Evolutionary conservation across 2,113 vertebrate species (phyloP).

Genomic region (Odocoileus virginianus): DNA sequence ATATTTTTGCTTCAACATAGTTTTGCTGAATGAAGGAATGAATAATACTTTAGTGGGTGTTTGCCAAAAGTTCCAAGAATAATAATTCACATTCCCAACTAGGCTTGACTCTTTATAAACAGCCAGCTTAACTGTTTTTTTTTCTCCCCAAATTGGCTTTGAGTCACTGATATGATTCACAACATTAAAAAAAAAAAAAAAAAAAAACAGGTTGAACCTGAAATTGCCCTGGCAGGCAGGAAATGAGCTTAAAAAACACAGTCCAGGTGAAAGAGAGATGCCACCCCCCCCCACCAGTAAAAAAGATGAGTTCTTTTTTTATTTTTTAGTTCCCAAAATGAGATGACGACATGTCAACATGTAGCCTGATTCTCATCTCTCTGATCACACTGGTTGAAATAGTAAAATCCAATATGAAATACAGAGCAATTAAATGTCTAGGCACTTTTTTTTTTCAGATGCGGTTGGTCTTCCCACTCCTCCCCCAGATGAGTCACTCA

Average conservation of each 20-base stretch:
- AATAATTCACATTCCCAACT: background rate
- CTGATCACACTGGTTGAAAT: background rate
- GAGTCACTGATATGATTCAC: conserved; percentile 67
- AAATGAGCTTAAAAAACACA: conserved; percentile 29
- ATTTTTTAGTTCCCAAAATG: background rate
- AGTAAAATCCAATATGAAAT: background rate
- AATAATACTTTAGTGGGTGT: background rate
- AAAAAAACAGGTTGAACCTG: conserved; percentile 58
- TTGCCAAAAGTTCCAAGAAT: conserved; percentile 36
- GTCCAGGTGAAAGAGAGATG: conserved; percentile 15
- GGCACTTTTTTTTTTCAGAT: background rate
- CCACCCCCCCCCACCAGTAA: background rate
- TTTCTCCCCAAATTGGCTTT: conserved; percentile 5
- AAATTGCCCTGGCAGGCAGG: conserved; percentile 44
- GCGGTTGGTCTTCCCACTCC: background rate
- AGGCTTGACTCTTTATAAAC: conserved; percentile 20
- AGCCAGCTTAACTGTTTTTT: conserved; percentile 1
- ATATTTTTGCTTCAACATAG: conserved; percentile 17
- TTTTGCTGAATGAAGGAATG: conserved; percentile 47
- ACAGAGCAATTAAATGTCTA: background rate
- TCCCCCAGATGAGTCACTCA: conserved; percentile 32
- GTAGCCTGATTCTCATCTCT: background rate
- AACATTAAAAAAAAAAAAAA: conserved; percentile 49
- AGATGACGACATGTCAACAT: background rate
- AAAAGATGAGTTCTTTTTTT: background rate